A percentile compares a stretch with the other conserved stretches of the same genome.
Evolutionary conservation across 1,140 invertebrate species (phyloP).

Genomic region (Dendroctonus valens): DNA sequence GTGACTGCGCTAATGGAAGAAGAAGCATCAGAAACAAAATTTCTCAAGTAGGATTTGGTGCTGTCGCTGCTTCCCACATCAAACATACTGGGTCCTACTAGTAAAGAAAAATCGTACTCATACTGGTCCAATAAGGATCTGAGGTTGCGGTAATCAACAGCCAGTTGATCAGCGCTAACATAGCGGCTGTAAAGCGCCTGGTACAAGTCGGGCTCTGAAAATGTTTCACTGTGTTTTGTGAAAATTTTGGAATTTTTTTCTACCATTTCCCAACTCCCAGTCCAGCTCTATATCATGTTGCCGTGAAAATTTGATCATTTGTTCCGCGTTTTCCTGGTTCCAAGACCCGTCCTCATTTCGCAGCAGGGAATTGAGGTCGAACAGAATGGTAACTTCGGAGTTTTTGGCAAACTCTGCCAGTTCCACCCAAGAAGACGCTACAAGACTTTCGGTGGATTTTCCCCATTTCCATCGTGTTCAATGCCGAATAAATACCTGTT

Average conservation of each 20-base stretch:
- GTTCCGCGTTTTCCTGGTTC: slow-evolving; percentile 62
- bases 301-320: slow-evolving; percentile 61
- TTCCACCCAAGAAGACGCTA: slow-evolving; percentile 1
- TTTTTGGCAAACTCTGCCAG: neutral
- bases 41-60: neutral
- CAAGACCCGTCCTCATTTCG: slow-evolving; percentile 58
- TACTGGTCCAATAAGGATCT: neutral
- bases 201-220: slow-evolving; percentile 1
- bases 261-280: slow-evolving; percentile 75
- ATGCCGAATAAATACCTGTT: neutral
- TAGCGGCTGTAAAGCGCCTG: neutral
- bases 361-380: slow-evolving; percentile 66
- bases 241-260: neutral
- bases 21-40: neutral
- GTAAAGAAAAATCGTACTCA: neutral
- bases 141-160: neutral
- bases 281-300: slow-evolving; percentile 55
- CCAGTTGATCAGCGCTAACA: neutral
- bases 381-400: slow-evolving; percentile 48
- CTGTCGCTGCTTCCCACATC: neutral
- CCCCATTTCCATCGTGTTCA: neutral
- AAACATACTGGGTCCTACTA: neutral
- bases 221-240: neutral
- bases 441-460: neutral
- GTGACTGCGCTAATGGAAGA: neutral